phyloP scores from a whole-genome alignment of 2,888 invertebrate species.

The Leistus spinibarbis region DNA sequence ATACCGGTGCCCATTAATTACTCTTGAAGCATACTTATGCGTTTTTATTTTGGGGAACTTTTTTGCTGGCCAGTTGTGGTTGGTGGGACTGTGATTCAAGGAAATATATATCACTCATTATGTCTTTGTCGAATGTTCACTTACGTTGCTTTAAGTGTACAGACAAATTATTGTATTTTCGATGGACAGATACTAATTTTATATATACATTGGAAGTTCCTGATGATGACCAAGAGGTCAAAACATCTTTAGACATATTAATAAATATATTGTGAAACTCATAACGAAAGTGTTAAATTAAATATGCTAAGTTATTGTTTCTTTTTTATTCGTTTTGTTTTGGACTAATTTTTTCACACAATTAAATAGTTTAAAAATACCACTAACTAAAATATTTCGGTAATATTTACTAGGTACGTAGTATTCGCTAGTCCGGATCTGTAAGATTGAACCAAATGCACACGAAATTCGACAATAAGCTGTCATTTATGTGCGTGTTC shows the following conservation, averaged over 20 bases:
- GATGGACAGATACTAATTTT: too few species aligned
- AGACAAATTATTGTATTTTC: not conserved
- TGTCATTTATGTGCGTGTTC: conserved; percentile 8
- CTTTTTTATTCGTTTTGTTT: too few species aligned
- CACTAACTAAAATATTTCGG: too few species aligned
- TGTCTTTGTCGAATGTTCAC: not conserved
- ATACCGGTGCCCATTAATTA: not conserved
- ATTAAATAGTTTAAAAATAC: too few species aligned
- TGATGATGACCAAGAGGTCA: too few species aligned
- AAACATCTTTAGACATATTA: too few species aligned
- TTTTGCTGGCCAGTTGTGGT: not conserved
- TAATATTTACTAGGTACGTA: too few species aligned
- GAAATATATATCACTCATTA: not conserved
- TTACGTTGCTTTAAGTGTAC: not conserved
- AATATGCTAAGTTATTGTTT: too few species aligned
- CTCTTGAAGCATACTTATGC: not conserved
- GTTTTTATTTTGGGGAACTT: not conserved
- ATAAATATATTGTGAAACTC: too few species aligned
- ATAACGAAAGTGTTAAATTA: too few species aligned
- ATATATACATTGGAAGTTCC: too few species aligned
- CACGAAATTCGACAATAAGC: conserved; percentile 4
- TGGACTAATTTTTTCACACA: too few species aligned
- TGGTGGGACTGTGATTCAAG: not conserved
- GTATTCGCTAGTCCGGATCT: not conserved
- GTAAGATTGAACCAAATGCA: not conserved